A percentile compares a stretch with the other conserved stretches of the same genome.
Evolutionary conservation across 1,140 invertebrate species (phyloP).

Genomic region (Antheraea pernyi): DNA sequence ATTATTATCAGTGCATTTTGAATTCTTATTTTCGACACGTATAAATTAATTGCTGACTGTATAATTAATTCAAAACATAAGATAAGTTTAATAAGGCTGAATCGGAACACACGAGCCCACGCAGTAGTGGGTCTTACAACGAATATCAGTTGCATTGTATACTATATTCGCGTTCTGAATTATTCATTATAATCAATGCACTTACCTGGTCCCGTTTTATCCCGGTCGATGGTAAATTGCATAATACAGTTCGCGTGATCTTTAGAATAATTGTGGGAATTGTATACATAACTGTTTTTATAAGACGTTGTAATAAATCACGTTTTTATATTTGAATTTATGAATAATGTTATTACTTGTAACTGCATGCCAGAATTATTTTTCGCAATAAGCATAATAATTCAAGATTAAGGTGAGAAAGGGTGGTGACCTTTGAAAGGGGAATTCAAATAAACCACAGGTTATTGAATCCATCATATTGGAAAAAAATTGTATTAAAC

Average conservation of each 20-base stretch:
- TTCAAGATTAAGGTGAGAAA: too few relatives aligned
- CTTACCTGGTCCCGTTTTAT: constrained; percentile 34
- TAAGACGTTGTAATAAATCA: too few relatives aligned
- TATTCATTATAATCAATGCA: constrained; percentile 67
- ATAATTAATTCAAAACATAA: constrained; percentile 36
- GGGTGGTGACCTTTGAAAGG: too few relatives aligned
- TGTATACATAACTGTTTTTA: background rate
- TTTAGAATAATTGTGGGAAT: background rate
- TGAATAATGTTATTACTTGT: too few relatives aligned
- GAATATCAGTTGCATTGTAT: constrained; percentile 2
- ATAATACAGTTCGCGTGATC: background rate
- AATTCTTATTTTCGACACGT: constrained; percentile 12
- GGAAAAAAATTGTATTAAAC: too few relatives aligned
- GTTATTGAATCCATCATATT: too few relatives aligned
- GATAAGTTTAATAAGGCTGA: constrained; percentile 44
- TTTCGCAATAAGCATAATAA: too few relatives aligned
- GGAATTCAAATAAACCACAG: too few relatives aligned
- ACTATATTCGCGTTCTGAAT: constrained; percentile 47
- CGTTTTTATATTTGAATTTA: too few relatives aligned
- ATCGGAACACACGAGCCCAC: constrained; percentile 34
- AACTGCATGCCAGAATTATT: too few relatives aligned
- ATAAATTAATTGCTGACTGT: constrained; percentile 37
- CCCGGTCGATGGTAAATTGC: background rate
- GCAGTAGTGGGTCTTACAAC: constrained; percentile 22
- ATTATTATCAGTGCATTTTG: background rate